phyloP scores from a whole-genome alignment of 2,888 invertebrate species.

The Ennomos quercinarius region DNA sequence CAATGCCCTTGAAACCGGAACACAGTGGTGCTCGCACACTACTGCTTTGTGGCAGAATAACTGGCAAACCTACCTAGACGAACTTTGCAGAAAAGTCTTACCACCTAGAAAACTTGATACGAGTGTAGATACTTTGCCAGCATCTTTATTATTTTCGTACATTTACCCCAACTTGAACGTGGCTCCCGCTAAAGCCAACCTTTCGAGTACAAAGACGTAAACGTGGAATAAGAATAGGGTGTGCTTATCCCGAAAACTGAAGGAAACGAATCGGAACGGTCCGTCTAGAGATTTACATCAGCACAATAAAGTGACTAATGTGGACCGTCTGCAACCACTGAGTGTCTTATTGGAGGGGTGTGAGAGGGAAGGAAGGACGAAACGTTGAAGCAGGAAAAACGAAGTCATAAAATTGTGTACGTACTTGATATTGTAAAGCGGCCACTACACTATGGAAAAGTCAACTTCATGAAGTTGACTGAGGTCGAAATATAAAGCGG shows the following conservation, averaged over 20 bases:
- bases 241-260: conserved; percentile 20
- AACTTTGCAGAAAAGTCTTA: too few relatives aligned
- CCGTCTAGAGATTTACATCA: conserved; percentile 36
- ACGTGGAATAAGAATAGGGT: conserved; percentile 21
- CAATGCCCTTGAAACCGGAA: too few relatives aligned
- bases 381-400: neutral
- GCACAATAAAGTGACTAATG: conserved; percentile 42
- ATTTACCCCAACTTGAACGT: too few relatives aligned
- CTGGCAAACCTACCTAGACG: too few relatives aligned
- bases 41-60: too few relatives aligned
- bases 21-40: too few relatives aligned
- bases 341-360: conserved; percentile 4
- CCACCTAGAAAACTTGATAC: too few relatives aligned
- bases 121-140: too few relatives aligned
- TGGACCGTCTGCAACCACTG: conserved; percentile 18
- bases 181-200: conserved; percentile 7
- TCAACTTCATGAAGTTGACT: too few relatives aligned
- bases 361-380: conserved; percentile 4
- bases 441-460: too few relatives aligned
- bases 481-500: too few relatives aligned
- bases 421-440: neutral
- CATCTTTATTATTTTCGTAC: too few relatives aligned
- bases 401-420: neutral
- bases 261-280: conserved; percentile 20
- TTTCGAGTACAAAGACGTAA: conserved; percentile 17